Evolutionary conservation across 2,113 vertebrate genomes (phyloP).

Genomic region (Oenanthe melanoleuca): DNA sequence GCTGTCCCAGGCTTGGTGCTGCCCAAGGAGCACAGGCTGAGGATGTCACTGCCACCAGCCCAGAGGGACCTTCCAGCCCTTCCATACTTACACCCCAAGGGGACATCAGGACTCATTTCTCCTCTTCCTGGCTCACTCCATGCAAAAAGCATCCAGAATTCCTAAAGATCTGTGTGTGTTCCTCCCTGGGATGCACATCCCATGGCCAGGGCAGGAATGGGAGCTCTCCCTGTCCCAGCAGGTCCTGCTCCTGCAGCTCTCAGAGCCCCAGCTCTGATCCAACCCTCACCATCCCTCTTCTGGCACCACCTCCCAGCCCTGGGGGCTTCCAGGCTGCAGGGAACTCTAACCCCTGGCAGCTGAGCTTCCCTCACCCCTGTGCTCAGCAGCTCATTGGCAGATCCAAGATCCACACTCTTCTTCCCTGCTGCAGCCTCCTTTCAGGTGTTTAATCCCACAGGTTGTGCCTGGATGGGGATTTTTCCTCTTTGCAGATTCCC

Average conservation of each 20-base stretch:
- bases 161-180: rapidly evolving
- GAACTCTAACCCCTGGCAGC: neutral
- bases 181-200: neutral
- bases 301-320: neutral
- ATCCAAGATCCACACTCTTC: neutral
- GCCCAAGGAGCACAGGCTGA: neutral
- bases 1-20: neutral
- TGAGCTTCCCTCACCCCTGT: neutral
- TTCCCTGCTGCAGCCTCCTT: neutral
- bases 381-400: neutral
- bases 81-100: neutral
- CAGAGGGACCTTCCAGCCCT: neutral
- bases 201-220: neutral
- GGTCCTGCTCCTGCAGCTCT: neutral
- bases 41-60: neutral
- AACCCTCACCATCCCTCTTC: rapidly evolving
- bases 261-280: neutral
- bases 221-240: neutral
- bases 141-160: neutral
- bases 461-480: neutral
- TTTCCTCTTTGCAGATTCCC: neutral
- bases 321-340: neutral
- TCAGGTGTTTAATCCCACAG: neutral
- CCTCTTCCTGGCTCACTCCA: neutral
- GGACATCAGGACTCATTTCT: neutral